A percentile compares a stretch with the other conserved stretches of the same genome.
Evolutionary conservation across 2,888 invertebrate genomes (phyloP).

Genomic region (Plagodis pulveraria): DNA sequence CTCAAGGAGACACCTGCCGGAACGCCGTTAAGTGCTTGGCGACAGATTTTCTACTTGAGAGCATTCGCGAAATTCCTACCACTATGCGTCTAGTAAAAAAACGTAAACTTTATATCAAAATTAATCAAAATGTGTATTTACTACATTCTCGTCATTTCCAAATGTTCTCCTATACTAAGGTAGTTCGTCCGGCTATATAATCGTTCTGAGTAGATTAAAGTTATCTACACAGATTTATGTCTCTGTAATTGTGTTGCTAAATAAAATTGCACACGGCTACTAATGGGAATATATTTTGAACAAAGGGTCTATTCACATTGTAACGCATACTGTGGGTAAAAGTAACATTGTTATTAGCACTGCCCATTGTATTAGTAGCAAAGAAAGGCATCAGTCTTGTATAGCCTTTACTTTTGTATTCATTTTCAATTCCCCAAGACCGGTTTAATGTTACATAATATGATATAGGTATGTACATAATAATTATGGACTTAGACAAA

Average conservation of each 20-base stretch:
- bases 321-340: not conserved
- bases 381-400: not conserved
- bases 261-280: not conserved
- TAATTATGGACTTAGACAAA: no score
- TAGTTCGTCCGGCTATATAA: not conserved
- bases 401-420: not conserved
- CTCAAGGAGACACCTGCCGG: no score
- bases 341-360: not conserved
- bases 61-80: no score
- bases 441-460: no score
- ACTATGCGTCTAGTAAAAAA: no score
- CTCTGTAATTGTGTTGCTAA: not conserved
- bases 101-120: no score
- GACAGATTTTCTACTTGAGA: no score
- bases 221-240: not conserved
- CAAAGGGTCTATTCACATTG: not conserved
- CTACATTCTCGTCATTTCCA: no score
- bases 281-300: not conserved
- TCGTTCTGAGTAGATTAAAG: not conserved
- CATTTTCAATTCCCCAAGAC: not conserved
- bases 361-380: not conserved
- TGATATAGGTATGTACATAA: no score
- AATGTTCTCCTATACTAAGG: not conserved
- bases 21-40: no score
- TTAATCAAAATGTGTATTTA: no score